A percentile compares a stretch with the other conserved stretches of the same genome.
phyloP scores from a whole-genome alignment of 2,113 vertebrate species.

The Varanus komodoensis region DNA sequence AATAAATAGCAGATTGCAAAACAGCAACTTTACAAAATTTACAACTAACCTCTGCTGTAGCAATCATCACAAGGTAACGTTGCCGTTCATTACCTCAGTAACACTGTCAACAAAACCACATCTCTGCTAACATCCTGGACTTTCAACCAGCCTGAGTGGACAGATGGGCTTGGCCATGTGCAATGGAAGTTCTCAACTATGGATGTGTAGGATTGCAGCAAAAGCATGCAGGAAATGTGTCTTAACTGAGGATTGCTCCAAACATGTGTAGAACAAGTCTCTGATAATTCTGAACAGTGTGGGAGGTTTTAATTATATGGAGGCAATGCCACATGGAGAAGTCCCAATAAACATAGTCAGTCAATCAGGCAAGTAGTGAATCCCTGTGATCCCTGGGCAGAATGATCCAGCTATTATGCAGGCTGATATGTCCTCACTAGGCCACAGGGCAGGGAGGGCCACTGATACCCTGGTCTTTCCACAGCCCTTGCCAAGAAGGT shows the following conservation, averaged over 20 bases:
- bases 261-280: background rate
- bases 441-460: no score
- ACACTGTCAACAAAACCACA: constrained; percentile 39
- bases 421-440: no score
- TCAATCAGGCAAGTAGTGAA: no score
- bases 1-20: constrained; percentile 21
- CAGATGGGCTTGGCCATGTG: constrained; percentile 38
- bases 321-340: background rate
- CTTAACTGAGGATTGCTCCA: background rate
- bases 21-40: constrained; percentile 20
- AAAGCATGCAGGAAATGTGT: background rate
- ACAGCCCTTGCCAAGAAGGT: no score
- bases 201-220: background rate
- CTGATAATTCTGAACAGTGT: background rate
- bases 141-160: background rate
- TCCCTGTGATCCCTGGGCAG: no score
- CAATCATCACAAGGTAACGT: constrained; percentile 24
- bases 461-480: no score
- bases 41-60: constrained; percentile 9
- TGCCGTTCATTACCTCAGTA: constrained; percentile 17
- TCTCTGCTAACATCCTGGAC: background rate
- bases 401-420: no score
- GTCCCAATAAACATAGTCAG: background rate
- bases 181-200: background rate
- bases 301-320: background rate